phyloP scores from a whole-genome alignment of 2,113 vertebrate genomes.

The Dromiciops gliroides region DNA sequence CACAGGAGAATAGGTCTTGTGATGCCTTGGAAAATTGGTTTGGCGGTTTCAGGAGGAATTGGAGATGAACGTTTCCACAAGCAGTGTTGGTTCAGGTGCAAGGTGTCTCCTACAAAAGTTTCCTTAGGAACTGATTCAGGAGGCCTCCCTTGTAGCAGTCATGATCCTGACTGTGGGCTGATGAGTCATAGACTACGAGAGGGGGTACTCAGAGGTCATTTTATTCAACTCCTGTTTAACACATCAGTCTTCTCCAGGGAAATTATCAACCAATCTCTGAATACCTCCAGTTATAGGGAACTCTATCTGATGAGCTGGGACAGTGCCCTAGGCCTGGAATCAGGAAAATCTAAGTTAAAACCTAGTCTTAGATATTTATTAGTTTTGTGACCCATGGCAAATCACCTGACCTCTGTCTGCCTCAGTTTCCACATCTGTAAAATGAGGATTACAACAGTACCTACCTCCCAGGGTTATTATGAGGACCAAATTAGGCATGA shows the following conservation, averaged over 20 bases:
- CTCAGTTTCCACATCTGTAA: background rate
- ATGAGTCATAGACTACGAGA: constrained; percentile 1
- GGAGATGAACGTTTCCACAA: background rate
- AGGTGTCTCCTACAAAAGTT: background rate
- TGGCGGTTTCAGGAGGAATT: background rate
- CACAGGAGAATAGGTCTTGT: background rate
- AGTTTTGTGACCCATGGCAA: background rate
- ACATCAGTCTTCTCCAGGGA: background rate
- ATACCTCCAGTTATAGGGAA: background rate
- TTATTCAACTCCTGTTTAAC: background rate
- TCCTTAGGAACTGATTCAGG: constrained; percentile 33
- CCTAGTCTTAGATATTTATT: background rate
- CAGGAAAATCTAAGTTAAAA: background rate
- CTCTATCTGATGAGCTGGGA: background rate
- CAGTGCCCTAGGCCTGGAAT: background rate
- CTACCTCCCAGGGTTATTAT: background rate
- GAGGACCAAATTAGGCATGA: background rate
- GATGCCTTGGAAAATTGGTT: constrained; percentile 5
- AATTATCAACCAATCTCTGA: background rate
- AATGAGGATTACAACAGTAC: background rate
- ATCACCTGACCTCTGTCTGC: background rate
- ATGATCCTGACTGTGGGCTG: background rate
- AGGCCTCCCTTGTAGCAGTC: constrained; percentile 16
- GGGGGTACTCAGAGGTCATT: constrained; percentile 17
- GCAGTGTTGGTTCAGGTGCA: background rate